Percentiles rank a stretch among this genome's conserved stretches.
phyloP scores from a whole-genome alignment of 2,797 vertebrate species.

The Silurus lanzhouensis region DNA sequence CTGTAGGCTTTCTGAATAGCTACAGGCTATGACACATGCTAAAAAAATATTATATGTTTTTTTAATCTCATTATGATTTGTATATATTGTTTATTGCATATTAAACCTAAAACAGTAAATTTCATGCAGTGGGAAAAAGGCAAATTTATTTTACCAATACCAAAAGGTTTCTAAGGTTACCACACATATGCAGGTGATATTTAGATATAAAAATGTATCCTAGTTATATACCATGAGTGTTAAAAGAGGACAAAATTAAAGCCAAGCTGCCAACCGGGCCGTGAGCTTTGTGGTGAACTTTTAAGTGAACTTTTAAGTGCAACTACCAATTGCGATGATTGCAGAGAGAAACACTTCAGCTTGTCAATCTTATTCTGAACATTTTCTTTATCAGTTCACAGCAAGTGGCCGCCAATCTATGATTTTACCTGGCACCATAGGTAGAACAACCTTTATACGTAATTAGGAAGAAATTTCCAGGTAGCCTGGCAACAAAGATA shows the following conservation, averaged over 20 bases:
- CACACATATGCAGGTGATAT: not conserved
- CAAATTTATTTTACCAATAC: not conserved
- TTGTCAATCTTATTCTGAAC: constrained; percentile 26
- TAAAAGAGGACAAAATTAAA: not conserved
- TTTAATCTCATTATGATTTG: not conserved
- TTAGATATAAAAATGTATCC: too few relatives aligned
- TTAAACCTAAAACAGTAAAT: not conserved
- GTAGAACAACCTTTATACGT: constrained; percentile 70
- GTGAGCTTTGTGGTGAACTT: not conserved
- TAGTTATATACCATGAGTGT: not conserved
- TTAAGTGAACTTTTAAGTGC: constrained; percentile 9
- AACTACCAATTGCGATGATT: constrained; percentile 20
- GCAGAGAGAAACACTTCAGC: constrained; percentile 12
- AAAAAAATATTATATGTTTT: not conserved
- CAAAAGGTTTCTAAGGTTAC: too few relatives aligned
- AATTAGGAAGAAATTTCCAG: constrained; percentile 77
- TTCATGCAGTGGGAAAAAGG: not conserved
- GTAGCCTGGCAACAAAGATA: constrained; percentile 71
- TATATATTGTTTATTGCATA: not conserved
- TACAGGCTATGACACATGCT: not conserved
- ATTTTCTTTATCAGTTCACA: constrained; percentile 49
- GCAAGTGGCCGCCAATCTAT: constrained; percentile 59
- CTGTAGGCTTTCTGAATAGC: not conserved
- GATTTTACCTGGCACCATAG: constrained; percentile 66
- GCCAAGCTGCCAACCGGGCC: not conserved